Evolutionary conservation across 2,113 vertebrate species (phyloP), one percentile per base, ranked within the genome.

Genomic region (Caranx melampygus): DNA sequence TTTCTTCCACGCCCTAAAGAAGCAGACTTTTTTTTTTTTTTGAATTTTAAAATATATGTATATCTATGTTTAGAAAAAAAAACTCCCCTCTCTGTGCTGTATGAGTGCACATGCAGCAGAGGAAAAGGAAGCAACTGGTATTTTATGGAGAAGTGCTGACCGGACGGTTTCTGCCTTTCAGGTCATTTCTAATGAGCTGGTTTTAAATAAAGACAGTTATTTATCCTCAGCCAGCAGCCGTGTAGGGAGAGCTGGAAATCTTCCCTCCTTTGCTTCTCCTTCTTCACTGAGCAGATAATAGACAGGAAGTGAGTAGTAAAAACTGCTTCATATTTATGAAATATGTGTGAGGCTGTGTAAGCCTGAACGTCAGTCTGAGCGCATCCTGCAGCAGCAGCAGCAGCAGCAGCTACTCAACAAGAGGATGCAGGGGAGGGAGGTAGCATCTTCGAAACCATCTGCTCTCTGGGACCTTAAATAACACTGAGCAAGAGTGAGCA

Each of bases 91-190:
- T 59, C 40, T 6, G 3, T 67, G 42, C 16, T 55, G 55, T 20
- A 57, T 12, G 14, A 70, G 49, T 13, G 34, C 33, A 58, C 33
- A 47, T 33, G 54, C 58, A 79, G 57, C 65, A 21, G 63, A 52
- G 26, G 75, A 51, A 65, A 78, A 1, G 18, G 67, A 88, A 77
- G 64, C 72, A 68, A 67, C 63, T 7, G 49, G 49, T 71, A 42
- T 33, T 81, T 81, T 64, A 60, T 78, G 58, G 1, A 34, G 11
- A 55, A 61, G 31, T 47, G 70, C 66, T 59, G 47, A 71, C 42
- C 11, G 21, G 42, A 82, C n/a, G n/a, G 12, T 51, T 40, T 51
- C 60, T 45, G 57, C 6, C 34, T 69, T 69, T 54, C 57, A 33
- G 58, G 49, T 61, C 6, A 60, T 61, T 76, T 47, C 26, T 42